These are phyloP conservation scores for Gopherus flavomarginatus DNA, from an alignment of 2,113 vertebrate genomes.

Conservation along the genomic window DNA sequence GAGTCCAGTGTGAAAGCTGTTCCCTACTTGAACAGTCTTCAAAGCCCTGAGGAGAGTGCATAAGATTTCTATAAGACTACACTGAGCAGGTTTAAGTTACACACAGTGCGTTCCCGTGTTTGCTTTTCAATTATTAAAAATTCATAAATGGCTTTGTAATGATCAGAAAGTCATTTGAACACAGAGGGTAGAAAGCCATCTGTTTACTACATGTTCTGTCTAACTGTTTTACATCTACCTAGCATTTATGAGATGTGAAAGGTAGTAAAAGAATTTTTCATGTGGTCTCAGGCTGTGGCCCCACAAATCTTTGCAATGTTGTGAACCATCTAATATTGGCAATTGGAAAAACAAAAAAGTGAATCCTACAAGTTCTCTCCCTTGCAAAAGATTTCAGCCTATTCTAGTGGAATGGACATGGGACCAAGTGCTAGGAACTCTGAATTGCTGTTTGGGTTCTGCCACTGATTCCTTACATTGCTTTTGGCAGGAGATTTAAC, in stretches of 20 bases:
- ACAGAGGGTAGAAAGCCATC: not conserved
- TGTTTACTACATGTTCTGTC: not conserved
- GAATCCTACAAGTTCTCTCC: not conserved
- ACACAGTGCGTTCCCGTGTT: not conserved
- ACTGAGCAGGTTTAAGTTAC: not conserved
- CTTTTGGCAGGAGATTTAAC: not conserved
- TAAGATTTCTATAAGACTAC: not conserved
- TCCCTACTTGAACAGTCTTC: not conserved
- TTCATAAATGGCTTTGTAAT: slow-evolving; percentile 7
- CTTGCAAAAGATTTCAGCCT: not conserved
- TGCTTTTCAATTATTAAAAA: not conserved
- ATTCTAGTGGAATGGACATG: not conserved
- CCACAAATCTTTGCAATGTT: not conserved
- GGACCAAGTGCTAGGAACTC: not conserved
- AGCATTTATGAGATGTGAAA: not conserved
- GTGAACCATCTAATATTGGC: not conserved
- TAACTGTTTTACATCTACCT: not conserved
- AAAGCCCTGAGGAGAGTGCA: not conserved
- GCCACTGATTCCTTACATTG: not conserved
- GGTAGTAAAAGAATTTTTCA: not conserved
- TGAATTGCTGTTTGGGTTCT: not conserved
- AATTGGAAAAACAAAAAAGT: not conserved
- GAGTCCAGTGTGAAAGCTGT: slow-evolving; percentile 5
- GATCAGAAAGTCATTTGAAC: not conserved
- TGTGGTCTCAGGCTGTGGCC: not conserved